These are phyloP conservation scores for Drosophila funebris DNA, from an alignment of 1,140 invertebrate species.

Conservation along the genomic window DNA sequence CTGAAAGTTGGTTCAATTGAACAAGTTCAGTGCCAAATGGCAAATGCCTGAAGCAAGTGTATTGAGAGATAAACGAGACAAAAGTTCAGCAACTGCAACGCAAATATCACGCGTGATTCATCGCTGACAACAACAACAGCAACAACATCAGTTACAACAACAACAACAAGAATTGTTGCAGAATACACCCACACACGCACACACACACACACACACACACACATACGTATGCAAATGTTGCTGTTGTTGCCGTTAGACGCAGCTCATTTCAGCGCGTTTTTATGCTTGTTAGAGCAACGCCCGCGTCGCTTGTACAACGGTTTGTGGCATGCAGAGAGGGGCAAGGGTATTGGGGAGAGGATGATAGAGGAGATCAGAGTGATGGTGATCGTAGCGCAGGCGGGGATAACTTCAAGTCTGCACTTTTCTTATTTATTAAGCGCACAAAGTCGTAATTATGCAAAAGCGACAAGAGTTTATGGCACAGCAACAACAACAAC, in stretches of 20 bases:
- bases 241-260: conserved; percentile 38
- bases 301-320: conserved; percentile 33
- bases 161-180: conserved; percentile 9
- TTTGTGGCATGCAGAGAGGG: background rate
- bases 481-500: conserved; percentile 24
- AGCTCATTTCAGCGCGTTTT: conserved; percentile 35
- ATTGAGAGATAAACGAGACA: conserved; percentile 36
- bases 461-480: conserved; percentile 58
- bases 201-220: conserved; percentile 2
- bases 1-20: background rate
- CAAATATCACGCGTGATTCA: conserved; percentile 76
- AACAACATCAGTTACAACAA: conserved; percentile 25
- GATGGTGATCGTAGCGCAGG: background rate
- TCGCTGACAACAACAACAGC: conserved; percentile 42
- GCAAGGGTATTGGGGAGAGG: no score
- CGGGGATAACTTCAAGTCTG: background rate
- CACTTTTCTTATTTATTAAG: conserved; percentile 70
- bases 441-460: conserved; percentile 70
- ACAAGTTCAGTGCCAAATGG: background rate
- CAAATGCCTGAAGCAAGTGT: background rate
- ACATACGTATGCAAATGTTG: conserved; percentile 57
- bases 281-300: conserved; percentile 74
- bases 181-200: conserved; percentile 35
- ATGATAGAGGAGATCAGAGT: background rate
- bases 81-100: conserved; percentile 62